These are phyloP conservation scores for Ectropis crepuscularia DNA, from an alignment of 2,888 invertebrate species.

Conservation along the genomic window DNA sequence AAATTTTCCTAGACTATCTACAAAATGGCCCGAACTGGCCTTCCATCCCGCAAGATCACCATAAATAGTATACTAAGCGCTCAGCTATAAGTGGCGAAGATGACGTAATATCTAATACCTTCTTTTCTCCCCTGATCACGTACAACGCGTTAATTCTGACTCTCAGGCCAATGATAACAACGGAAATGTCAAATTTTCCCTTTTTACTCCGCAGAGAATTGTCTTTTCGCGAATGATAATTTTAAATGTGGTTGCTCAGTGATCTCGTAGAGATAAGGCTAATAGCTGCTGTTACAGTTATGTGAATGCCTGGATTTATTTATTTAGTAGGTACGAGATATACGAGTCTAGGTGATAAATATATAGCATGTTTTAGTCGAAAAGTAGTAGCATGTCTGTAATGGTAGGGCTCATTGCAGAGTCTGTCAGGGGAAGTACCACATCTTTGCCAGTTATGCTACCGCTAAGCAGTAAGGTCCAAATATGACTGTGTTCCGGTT, in stretches of 20 bases:
- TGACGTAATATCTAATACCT: constrained; percentile 41
- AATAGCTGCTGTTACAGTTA: not conserved
- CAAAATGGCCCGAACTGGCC: not conserved
- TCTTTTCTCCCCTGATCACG: constrained; percentile 50
- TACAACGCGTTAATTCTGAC: constrained; percentile 58
- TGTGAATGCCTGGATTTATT: not conserved
- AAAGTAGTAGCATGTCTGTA: too few species aligned
- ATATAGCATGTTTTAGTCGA: too few species aligned
- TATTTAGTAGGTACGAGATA: too few species aligned
- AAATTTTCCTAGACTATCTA: not conserved
- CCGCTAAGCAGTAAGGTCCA: too few species aligned
- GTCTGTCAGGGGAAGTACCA: too few species aligned
- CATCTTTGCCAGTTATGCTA: too few species aligned
- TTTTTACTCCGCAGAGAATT: constrained; percentile 26
- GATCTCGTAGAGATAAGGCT: constrained; percentile 10
- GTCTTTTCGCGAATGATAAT: constrained; percentile 24
- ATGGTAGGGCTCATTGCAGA: too few species aligned
- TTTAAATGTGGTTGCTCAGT: constrained; percentile 20
- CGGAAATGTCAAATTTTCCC: constrained; percentile 58
- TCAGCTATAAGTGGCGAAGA: constrained; percentile 19
- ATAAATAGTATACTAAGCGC: constrained; percentile 17
- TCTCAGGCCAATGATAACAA: constrained; percentile 60
- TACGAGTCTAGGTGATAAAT: too few species aligned
- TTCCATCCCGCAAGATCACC: constrained; percentile 8
- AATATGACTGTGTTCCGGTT: too few species aligned